These are phyloP conservation scores for Clarias platycephalus DNA, from an alignment of 2,797 vertebrate species.

Conservation along the genomic window DNA sequence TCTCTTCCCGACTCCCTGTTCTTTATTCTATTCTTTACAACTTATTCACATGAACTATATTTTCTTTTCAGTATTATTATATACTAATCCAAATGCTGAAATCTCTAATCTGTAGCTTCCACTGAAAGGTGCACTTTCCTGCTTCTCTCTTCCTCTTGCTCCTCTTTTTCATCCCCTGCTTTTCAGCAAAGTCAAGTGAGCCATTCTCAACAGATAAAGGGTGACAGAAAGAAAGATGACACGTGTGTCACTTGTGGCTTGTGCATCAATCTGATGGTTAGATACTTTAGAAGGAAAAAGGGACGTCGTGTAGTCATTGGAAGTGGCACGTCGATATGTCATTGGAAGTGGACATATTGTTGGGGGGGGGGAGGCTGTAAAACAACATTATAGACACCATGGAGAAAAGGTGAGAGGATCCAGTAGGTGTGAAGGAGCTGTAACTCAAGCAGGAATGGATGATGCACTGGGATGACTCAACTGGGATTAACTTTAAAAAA, in stretches of 20 bases:
- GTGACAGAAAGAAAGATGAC: constrained; percentile 34
- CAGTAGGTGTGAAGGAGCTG: background rate
- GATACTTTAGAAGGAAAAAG: background rate
- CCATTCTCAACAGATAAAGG: constrained; percentile 27
- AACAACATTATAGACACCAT: background rate
- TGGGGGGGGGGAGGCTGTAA: background rate
- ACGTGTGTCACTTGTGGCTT: background rate
- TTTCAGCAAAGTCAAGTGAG: constrained; percentile 33
- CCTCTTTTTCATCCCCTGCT: constrained; percentile 13
- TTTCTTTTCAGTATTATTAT: background rate
- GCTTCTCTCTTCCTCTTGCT: constrained; percentile 6
- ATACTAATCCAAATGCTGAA: background rate
- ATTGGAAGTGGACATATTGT: background rate
- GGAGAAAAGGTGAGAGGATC: background rate
- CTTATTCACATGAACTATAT: background rate
- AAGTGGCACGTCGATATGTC: constrained; percentile 1
- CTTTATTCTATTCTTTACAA: constrained; percentile 15
- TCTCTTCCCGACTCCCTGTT: constrained; percentile 4
- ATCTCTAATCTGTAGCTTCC: background rate
- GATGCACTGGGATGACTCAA: background rate
- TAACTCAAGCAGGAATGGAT: constrained; percentile 1
- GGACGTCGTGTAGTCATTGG: background rate
- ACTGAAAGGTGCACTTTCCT: background rate
- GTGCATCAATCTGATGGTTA: background rate
- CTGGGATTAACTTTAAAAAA: background rate